A percentile compares a stretch with the other conserved stretches of the same genome.
phyloP scores from a whole-genome alignment of 2,797 vertebrate species.

The Semotilus atromaculatus region DNA sequence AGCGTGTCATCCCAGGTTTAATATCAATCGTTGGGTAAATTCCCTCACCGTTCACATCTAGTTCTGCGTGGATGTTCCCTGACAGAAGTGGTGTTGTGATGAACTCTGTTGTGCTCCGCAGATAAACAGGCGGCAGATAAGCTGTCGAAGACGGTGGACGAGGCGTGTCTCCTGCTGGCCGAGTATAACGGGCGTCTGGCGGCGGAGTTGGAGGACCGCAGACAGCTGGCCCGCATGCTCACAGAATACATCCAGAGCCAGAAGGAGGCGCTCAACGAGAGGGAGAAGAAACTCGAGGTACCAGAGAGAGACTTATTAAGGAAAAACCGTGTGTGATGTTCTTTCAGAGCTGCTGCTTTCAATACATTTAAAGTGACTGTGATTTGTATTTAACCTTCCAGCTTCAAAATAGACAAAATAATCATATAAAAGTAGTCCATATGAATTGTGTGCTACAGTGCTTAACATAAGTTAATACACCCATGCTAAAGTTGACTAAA shows the following conservation, averaged over 20 bases:
- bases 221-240: conserved; percentile 96
- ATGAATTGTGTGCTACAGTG: neutral
- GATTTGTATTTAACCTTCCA: neutral
- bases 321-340: neutral
- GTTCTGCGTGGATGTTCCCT: neutral
- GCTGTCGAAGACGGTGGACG: conserved; percentile 96
- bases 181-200: conserved; percentile 98
- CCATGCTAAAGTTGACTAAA: too few relatives aligned
- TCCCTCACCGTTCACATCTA: too few relatives aligned
- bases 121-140: conserved; percentile 97
- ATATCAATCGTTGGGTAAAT: too few relatives aligned
- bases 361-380: neutral
- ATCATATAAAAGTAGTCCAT: neutral
- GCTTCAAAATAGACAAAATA: neutral
- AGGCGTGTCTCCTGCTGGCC: conserved; percentile 94
- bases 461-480: too few relatives aligned
- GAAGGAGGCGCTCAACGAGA: conserved; percentile 91
- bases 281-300: conserved; percentile 97
- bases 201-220: conserved; percentile 94
- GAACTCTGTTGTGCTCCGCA: conserved; percentile 55
- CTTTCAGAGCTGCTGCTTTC: neutral
- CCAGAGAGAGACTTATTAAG: neutral
- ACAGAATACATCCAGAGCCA: conserved; percentile 96
- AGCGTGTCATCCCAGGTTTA: too few relatives aligned
- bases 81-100: neutral